Evolutionary conservation across 2,797 vertebrate genomes (phyloP), one percentile per base, ranked within the genome.

Genomic region (Melanotaenia trifasciata): DNA sequence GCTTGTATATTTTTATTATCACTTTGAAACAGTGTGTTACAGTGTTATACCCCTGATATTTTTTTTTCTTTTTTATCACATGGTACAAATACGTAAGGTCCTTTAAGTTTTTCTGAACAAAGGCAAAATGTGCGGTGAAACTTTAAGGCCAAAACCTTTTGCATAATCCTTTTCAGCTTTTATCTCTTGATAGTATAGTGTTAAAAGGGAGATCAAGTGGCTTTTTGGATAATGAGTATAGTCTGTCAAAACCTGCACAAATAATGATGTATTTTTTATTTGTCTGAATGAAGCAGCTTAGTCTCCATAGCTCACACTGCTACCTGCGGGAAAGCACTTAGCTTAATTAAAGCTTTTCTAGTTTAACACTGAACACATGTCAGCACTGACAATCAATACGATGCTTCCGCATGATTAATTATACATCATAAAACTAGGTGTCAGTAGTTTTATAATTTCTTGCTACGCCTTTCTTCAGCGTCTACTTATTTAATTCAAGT

Each of bases 291-390:
- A 57, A 56, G 3, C 24, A 58, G 64, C 59, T 83, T 67, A 75
- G 47, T 65, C 70, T 35, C 57, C 35, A 68, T 20, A 40, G 38
- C 50, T n/a, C 30, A 69, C 61, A 13, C 72, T 58, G 11, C 61
- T 65, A 76, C 35, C 71, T 68, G 67, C 73, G 67, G 60, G 64
- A 72, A 50, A 74, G 81, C 75, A 75, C 78, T 87, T 71, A 63
- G 67, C 54, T 60, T 57, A 80, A 80, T 76, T 72, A 62, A 79
- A 58, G 36, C 50, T 47, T 76, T 79, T 82, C 61, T 18, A 57
- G 71, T 70, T 45, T 12, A 60, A 72, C 56, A 58, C 10, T 66
- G 36, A 64, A 67, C 68, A 57, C 40, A 45, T 1, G 1, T 73
- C 69, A 78, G 24, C 51, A 65, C 26, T 58, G 35, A 75, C 43